A percentile compares a stretch with the other conserved stretches of the same genome.
Evolutionary conservation across 2,113 vertebrate genomes (phyloP).

Genomic region (Meleagris gallopavo): DNA sequence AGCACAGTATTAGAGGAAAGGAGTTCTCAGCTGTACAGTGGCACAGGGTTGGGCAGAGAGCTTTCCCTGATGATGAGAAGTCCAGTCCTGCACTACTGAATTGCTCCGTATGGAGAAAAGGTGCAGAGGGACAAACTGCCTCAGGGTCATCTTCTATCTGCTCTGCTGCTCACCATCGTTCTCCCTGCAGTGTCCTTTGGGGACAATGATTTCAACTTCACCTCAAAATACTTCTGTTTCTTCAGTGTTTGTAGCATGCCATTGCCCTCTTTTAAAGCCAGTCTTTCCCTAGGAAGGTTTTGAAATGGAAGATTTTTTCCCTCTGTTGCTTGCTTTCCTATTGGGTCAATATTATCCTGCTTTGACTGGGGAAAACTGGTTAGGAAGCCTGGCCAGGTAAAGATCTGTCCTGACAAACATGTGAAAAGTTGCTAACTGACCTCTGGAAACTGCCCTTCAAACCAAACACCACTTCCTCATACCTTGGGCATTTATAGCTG

Average conservation of each 20-base stretch:
- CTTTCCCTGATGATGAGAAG: background rate
- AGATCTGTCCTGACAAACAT: rapidly evolving
- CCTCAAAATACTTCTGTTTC: background rate
- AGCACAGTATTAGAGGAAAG: background rate
- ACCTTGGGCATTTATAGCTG: background rate
- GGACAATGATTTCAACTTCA: background rate
- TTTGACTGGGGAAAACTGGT: background rate
- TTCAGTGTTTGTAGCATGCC: background rate
- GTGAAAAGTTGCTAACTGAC: background rate
- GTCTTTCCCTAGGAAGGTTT: background rate
- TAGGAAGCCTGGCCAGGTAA: background rate
- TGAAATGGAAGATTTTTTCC: background rate
- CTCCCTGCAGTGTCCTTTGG: no score
- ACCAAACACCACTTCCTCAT: rapidly evolving
- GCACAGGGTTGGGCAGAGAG: background rate
- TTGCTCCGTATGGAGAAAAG: background rate
- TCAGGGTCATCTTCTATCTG: no score
- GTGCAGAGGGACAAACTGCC: background rate
- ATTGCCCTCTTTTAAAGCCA: background rate
- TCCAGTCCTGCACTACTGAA: background rate
- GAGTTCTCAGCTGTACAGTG: background rate
- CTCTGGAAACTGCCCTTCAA: background rate
- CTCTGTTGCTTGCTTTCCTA: background rate
- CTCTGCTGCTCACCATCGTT: background rate
- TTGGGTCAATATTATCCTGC: background rate